Conservation (phyloP, 2,888 invertebrate genomes). For the Dorcus hopei region DNA sequence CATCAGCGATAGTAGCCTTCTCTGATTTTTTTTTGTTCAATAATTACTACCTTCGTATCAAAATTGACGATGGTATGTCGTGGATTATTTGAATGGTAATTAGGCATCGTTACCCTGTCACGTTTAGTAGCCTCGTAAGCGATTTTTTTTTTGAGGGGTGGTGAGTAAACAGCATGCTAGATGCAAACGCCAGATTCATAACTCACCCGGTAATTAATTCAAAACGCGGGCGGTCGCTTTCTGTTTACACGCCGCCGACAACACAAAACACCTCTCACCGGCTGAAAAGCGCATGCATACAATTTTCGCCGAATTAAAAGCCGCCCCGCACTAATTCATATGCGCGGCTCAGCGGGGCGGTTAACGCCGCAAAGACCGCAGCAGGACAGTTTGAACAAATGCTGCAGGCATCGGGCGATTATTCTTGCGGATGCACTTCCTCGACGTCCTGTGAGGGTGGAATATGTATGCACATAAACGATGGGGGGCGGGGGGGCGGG, state of each 20-base stretch:
- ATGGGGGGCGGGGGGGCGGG: no score
- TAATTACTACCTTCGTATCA: no score
- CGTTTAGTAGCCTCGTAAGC: not conserved
- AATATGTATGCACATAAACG: no score
- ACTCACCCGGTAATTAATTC: no score
- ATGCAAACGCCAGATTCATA: no score
- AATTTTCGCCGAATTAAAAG: conserved; percentile 16
- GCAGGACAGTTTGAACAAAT: conserved; percentile 22
- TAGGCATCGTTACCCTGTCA: not conserved
- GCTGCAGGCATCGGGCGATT: conserved; percentile 6
- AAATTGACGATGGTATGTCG: no score
- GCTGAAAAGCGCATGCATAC: not conserved
- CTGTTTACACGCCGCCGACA: not conserved
- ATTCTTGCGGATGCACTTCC: not conserved
- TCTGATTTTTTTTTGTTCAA: no score
- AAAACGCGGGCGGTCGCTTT: not conserved
- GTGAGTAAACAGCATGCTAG: no score
- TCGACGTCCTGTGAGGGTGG: not conserved
- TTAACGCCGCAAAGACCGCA: conserved; percentile 21
- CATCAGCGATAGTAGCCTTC: no score
- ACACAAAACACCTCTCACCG: not conserved
- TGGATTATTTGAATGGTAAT: no score
- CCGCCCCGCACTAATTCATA: conserved; percentile 22
- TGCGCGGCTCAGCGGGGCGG: conserved; percentile 20
- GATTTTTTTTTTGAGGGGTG: not conserved